Conservation (phyloP, 2,888 invertebrate genomes). For the Drosophila eohydei region DNA sequence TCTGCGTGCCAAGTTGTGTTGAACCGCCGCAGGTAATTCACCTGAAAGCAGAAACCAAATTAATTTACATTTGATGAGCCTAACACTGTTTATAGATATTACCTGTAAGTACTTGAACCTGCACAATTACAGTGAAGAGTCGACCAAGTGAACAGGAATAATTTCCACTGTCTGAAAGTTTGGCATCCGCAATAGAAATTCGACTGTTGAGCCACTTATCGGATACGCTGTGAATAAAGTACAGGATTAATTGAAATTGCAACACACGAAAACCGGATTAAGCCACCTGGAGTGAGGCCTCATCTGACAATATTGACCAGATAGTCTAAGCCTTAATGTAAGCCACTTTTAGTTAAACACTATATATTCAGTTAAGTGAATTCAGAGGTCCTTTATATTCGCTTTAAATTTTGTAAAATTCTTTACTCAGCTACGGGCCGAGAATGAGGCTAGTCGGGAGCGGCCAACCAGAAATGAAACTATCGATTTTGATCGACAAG, state of each 20-base stretch:
- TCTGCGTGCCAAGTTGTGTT: constrained; percentile 80
- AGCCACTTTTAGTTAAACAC: too few relatives aligned
- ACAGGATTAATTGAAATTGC: not conserved
- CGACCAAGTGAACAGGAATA: constrained; percentile 88
- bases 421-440: too few relatives aligned
- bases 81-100: constrained; percentile 57
- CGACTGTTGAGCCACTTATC: constrained; percentile 82
- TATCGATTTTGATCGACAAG: too few relatives aligned
- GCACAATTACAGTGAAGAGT: constrained; percentile 88
- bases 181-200: constrained; percentile 86
- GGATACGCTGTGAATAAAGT: constrained; percentile 64
- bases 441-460: too few relatives aligned
- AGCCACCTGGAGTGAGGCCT: too few relatives aligned
- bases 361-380: too few relatives aligned
- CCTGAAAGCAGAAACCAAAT: constrained; percentile 56
- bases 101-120: constrained; percentile 90
- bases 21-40: constrained; percentile 83
- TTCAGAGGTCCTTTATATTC: too few relatives aligned
- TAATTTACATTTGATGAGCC: fast-evolving
- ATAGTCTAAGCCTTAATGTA: too few relatives aligned
- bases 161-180: constrained; percentile 88
- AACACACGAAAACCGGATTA: too few relatives aligned
- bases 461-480: too few relatives aligned
- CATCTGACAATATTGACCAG: too few relatives aligned
- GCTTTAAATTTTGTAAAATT: too few relatives aligned